Conservation (phyloP, 2,113 vertebrate species). For the Manacus vitellinus region DNA sequence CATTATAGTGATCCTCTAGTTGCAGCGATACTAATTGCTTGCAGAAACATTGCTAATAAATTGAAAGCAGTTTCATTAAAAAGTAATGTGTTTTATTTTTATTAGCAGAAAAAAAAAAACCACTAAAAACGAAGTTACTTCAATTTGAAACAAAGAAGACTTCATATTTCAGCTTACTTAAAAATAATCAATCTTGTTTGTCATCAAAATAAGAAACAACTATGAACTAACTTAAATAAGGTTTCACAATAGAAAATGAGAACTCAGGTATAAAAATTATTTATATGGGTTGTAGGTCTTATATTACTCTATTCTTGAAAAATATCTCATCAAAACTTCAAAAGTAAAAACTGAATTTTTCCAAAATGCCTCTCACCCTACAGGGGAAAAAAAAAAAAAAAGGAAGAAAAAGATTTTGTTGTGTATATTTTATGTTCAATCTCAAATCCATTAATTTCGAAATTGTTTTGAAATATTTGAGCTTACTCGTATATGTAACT, state of each 20-base stretch:
- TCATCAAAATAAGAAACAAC: neutral
- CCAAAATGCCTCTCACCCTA: neutral
- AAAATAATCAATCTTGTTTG: neutral
- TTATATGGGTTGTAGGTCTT: neutral
- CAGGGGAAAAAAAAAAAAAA: neutral
- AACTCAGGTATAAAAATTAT: neutral
- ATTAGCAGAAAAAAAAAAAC: neutral
- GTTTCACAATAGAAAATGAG: neutral
- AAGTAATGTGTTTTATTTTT: neutral
- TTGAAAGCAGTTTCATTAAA: constrained; percentile 15
- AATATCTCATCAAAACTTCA: neutral
- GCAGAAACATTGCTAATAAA: neutral
- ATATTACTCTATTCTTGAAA: neutral
- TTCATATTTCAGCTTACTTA: neutral
- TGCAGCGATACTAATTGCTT: neutral
- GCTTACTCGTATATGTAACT: neutral
- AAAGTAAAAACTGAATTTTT: neutral
- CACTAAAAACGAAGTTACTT: neutral
- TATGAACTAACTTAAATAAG: neutral
- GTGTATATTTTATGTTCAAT: neutral
- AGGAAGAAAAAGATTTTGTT: fast-evolving
- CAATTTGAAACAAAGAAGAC: neutral
- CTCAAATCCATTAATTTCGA: neutral
- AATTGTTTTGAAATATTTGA: neutral
- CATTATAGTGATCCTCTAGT: neutral